A percentile compares a stretch with the other conserved stretches of the same genome.
These are phyloP conservation scores for Andrena cerasifolii DNA, from an alignment of 1,140 invertebrate genomes.

Conservation along the genomic window DNA sequence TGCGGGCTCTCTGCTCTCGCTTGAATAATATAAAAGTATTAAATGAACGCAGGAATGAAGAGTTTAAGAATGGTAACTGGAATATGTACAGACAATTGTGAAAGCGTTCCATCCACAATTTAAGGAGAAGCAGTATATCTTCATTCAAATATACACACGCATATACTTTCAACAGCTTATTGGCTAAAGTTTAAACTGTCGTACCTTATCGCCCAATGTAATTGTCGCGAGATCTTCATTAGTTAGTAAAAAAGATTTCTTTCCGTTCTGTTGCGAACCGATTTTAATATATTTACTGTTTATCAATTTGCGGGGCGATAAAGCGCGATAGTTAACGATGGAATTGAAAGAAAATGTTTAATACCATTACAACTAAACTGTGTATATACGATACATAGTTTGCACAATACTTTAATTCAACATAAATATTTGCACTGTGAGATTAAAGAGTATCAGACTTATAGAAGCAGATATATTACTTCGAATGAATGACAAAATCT, in stretches of 20 bases:
- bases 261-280: not conserved
- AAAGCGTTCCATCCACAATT: constrained; percentile 31
- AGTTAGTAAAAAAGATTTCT: too few species aligned
- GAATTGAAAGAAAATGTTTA: constrained; percentile 2
- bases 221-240: too few species aligned
- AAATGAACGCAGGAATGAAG: constrained; percentile 31
- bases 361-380: constrained; percentile 7
- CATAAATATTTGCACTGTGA: constrained; percentile 8
- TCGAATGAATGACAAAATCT: not conserved
- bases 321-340: constrained; percentile 14
- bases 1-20: not conserved
- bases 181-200: constrained; percentile 2
- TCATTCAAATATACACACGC: not conserved
- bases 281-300: not conserved
- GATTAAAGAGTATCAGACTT: constrained; percentile 7
- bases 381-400: constrained; percentile 1
- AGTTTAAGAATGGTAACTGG: not conserved
- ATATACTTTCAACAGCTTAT: constrained; percentile 21
- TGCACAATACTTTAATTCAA: constrained; percentile 12
- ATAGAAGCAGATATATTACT: constrained; percentile 1
- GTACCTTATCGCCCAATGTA: too few species aligned
- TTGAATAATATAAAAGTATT: constrained; percentile 31
- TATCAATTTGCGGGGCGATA: not conserved
- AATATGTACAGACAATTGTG: constrained; percentile 19
- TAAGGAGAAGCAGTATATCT: not conserved